Percentiles rank a stretch among this genome's conserved stretches.
phyloP scores from a whole-genome alignment of 1,140 invertebrate species.

The Ridgeia piscesae region DNA sequence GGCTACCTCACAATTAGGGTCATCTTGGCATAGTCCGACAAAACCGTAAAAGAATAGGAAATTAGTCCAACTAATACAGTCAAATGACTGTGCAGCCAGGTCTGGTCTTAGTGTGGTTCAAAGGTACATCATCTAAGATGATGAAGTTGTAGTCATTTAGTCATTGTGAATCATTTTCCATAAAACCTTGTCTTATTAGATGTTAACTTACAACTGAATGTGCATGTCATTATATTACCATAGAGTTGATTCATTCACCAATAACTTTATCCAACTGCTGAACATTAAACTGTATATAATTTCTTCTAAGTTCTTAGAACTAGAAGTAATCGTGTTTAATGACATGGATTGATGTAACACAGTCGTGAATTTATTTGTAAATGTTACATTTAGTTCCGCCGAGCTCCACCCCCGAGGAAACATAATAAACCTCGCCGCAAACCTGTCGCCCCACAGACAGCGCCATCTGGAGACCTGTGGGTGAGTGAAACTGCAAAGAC shows the following conservation, averaged over 20 bases:
- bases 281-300: background rate
- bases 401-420: constrained; percentile 39
- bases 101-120: no score
- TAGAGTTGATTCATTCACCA: background rate
- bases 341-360: background rate
- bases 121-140: no score
- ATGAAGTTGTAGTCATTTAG: no score
- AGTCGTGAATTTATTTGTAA: background rate
- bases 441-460: background rate
- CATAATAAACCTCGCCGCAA: constrained; percentile 16
- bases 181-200: no score
- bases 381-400: constrained; percentile 7
- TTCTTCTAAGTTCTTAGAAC: no score
- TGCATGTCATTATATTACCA: background rate
- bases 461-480: background rate
- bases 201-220: no score
- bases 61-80: no score
- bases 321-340: background rate
- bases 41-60: no score
- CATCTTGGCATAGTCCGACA: no score
- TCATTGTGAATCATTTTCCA: no score
- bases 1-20: no score
- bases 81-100: no score
- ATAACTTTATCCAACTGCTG: background rate
- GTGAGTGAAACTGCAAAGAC: background rate